Conservation (phyloP, 2,113 vertebrate species). For the Antechinus stuartii region DNA sequence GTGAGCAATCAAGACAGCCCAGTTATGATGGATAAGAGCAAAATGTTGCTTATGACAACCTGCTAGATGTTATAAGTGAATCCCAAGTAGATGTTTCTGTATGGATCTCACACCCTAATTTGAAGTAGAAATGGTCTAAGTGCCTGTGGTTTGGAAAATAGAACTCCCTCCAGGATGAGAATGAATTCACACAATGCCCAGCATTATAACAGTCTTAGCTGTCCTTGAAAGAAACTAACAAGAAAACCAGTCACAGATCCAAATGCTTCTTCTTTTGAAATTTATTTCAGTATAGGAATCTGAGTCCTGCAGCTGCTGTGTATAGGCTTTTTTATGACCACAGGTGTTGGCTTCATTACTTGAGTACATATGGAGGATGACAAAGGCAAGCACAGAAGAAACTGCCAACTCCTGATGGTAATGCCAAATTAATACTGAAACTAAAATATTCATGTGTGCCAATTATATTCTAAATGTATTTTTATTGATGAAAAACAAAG, state of each 20-base stretch:
- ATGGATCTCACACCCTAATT: constrained; percentile 4
- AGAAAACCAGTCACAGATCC: constrained; percentile 79
- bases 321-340: constrained; percentile 83
- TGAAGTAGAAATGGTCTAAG: constrained; percentile 23
- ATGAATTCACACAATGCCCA: constrained; percentile 40
- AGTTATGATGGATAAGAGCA: background rate
- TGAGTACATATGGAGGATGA: constrained; percentile 75
- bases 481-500: constrained; percentile 85
- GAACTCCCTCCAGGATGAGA: background rate
- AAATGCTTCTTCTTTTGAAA: constrained; percentile 84
- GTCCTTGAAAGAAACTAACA: constrained; percentile 74
- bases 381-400: constrained; percentile 82
- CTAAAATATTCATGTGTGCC: constrained; percentile 83
- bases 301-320: constrained; percentile 85
- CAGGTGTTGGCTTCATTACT: constrained; percentile 84
- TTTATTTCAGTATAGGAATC: constrained; percentile 82
- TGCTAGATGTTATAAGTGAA: background rate
- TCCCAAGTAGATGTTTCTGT: background rate
- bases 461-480: constrained; percentile 83
- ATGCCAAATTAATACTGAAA: constrained; percentile 85
- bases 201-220: constrained; percentile 58
- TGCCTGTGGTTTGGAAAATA: background rate
- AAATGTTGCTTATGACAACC: background rate
- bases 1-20: background rate
- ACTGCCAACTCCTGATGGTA: constrained; percentile 83